A percentile compares a stretch with the other conserved stretches of the same genome.
These are phyloP conservation scores for Enchytraeus crypticus DNA, from an alignment of 2,888 invertebrate species.

Conservation along the genomic window DNA sequence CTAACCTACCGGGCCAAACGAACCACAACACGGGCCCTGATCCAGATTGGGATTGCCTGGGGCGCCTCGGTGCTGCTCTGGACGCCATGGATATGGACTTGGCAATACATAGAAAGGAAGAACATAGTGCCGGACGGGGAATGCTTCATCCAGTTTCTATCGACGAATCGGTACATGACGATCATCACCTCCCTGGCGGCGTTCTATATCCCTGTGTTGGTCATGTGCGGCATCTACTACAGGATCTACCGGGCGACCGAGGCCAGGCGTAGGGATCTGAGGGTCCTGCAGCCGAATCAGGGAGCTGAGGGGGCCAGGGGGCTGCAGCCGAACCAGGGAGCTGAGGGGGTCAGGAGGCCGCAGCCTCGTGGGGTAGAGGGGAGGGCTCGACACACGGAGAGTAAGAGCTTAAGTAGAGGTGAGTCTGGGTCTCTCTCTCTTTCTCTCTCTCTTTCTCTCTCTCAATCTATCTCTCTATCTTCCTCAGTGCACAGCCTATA, in stretches of 20 bases:
- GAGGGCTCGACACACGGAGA: no score
- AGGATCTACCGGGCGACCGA: slow-evolving; percentile 93
- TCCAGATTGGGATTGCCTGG: slow-evolving; percentile 93
- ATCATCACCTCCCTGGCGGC: slow-evolving; percentile 84
- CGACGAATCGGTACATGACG: slow-evolving; percentile 52
- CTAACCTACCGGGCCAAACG: slow-evolving; percentile 89
- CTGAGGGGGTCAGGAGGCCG: no score
- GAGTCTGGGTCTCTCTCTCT: no score
- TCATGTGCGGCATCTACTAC: slow-evolving; percentile 90
- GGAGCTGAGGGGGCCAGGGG: no score
- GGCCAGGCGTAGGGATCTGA: slow-evolving; percentile 83
- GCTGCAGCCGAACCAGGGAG: no score
- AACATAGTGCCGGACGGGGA: slow-evolving; percentile 68
- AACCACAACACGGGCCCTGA: slow-evolving; percentile 79
- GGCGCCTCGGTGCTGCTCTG: slow-evolving; percentile 84
- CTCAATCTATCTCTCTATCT: no score
- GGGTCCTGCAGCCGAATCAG: slow-evolving; percentile 33
- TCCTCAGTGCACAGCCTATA: no score
- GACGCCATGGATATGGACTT: slow-evolving; percentile 98
- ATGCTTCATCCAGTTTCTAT: slow-evolving; percentile 97
- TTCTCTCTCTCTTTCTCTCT: no score
- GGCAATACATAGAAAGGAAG: slow-evolving; percentile 87
- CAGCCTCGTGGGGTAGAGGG: no score
- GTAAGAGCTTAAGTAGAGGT: no score
- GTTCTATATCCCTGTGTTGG: slow-evolving; percentile 92